Evolutionary conservation across 2,888 invertebrate genomes (phyloP).

Genomic region (Gastrophysa polygoni): DNA sequence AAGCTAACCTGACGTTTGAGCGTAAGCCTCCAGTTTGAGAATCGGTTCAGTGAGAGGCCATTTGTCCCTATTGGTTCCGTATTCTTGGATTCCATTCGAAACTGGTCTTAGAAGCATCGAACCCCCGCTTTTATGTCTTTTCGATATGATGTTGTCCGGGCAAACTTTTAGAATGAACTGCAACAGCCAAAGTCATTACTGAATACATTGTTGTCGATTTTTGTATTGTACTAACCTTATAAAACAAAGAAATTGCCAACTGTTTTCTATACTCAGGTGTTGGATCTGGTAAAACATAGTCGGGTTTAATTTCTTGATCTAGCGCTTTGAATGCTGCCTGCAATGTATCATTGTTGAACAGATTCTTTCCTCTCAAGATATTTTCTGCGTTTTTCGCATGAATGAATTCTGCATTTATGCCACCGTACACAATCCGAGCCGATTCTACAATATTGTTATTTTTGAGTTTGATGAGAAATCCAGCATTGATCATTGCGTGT

Average conservation of each 20-base stretch:
- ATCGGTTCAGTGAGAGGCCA: slow-evolving; percentile 71
- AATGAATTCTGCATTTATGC: slow-evolving; percentile 62
- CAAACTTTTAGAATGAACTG: slow-evolving; percentile 59
- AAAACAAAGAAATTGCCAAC: slow-evolving; percentile 78
- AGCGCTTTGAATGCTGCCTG: slow-evolving; percentile 59
- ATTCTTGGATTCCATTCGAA: slow-evolving; percentile 66
- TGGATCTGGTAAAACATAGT: slow-evolving; percentile 69
- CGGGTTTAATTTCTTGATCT: slow-evolving; percentile 67
- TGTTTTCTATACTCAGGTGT: slow-evolving; percentile 71
- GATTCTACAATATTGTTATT: slow-evolving; percentile 56
- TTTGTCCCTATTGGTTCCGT: slow-evolving; percentile 63
- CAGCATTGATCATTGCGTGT: slow-evolving; percentile 78
- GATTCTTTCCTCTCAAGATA: slow-evolving; percentile 56
- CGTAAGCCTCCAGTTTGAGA: slow-evolving; percentile 65
- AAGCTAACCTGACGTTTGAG: slow-evolving; percentile 63
- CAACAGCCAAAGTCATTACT: no score
- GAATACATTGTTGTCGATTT: no score
- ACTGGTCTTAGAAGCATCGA: slow-evolving; percentile 60
- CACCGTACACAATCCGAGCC: slow-evolving; percentile 69
- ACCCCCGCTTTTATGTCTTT: slow-evolving; percentile 59
- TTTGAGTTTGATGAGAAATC: slow-evolving; percentile 68
- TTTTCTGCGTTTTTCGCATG: slow-evolving; percentile 63
- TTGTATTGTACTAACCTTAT: not conserved
- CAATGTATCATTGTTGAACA: slow-evolving; percentile 55
- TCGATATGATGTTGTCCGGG: slow-evolving; percentile 54